These are phyloP conservation scores for Phyllopteryx taeniolatus DNA, from an alignment of 2,113 vertebrate genomes.

Conservation along the genomic window DNA sequence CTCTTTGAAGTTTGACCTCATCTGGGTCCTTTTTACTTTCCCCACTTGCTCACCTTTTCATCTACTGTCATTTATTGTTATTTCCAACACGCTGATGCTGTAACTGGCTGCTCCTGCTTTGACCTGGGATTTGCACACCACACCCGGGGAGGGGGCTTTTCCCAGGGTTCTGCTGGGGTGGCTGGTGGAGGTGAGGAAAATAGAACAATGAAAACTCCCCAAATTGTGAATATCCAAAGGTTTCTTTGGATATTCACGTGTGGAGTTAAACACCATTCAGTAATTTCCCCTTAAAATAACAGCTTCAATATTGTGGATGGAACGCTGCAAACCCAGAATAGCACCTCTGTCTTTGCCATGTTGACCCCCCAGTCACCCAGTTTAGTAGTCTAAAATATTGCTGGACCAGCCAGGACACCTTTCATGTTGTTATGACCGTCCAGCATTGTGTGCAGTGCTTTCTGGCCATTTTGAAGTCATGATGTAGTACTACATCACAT, in stretches of 20 bases:
- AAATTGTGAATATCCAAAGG: not conserved
- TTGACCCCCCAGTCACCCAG: too few species aligned
- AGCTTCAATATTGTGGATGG: too few species aligned
- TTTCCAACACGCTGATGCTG: conserved; percentile 29
- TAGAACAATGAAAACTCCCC: conserved; percentile 55
- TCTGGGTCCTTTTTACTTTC: conserved; percentile 32
- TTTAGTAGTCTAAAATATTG: too few species aligned
- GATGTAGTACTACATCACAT: too few species aligned
- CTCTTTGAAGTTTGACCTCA: conserved; percentile 32
- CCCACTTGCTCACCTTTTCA: conserved; percentile 43
- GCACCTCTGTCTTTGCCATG: too few species aligned
- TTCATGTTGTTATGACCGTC: too few species aligned
- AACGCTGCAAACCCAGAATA: too few species aligned
- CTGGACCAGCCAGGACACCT: too few species aligned
- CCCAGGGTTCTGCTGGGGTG: conserved; percentile 63
- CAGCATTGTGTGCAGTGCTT: too few species aligned
- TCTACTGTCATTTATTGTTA: conserved; percentile 40
- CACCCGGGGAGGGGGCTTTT: conserved; percentile 71
- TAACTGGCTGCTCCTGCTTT: conserved; percentile 56
- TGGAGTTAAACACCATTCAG: too few species aligned
- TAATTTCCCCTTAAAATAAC: too few species aligned
- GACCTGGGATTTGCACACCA: conserved; percentile 76
- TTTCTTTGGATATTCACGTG: conserved; percentile 26
- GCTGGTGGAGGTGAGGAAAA: conserved; percentile 54
- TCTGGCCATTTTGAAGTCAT: too few species aligned